These are phyloP conservation scores for Battus philenor DNA, from an alignment of 1,140 invertebrate species.

Conservation along the genomic window DNA sequence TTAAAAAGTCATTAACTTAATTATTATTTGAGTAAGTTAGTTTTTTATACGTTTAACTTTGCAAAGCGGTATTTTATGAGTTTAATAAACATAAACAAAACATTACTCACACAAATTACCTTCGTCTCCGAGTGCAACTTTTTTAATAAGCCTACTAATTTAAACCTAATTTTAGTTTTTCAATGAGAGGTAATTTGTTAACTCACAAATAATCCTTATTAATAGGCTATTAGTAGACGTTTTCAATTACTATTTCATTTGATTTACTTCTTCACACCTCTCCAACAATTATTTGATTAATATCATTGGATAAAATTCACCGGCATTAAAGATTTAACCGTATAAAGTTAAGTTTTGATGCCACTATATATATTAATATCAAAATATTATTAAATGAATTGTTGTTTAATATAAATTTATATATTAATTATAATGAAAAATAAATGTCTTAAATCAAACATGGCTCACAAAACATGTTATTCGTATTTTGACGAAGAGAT, in stretches of 20 bases:
- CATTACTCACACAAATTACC: not conserved
- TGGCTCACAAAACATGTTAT: too few species aligned
- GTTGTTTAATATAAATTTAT: too few species aligned
- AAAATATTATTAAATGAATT: too few species aligned
- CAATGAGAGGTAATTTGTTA: slow-evolving; percentile 44
- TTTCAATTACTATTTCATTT: slow-evolving; percentile 56
- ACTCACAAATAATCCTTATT: slow-evolving; percentile 57
- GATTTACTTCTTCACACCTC: slow-evolving; percentile 46
- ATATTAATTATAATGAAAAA: too few species aligned
- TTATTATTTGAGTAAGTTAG: not conserved
- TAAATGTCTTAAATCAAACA: too few species aligned
- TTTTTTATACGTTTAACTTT: not conserved
- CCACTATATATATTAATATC: too few species aligned
- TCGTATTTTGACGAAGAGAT: too few species aligned
- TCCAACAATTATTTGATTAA: slow-evolving; percentile 40
- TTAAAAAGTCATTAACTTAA: not conserved
- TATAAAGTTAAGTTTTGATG: too few species aligned
- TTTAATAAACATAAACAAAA: not conserved
- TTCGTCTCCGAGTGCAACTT: not conserved
- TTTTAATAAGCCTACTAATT: slow-evolving; percentile 18
- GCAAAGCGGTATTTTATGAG: too few species aligned
- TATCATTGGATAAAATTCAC: too few species aligned
- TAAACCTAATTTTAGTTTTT: slow-evolving; percentile 26
- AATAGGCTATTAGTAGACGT: slow-evolving; percentile 59
- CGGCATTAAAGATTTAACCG: too few species aligned